Evolutionary conservation across 1,140 invertebrate species (phyloP).

Genomic region (Zaprionus gabonicus): DNA sequence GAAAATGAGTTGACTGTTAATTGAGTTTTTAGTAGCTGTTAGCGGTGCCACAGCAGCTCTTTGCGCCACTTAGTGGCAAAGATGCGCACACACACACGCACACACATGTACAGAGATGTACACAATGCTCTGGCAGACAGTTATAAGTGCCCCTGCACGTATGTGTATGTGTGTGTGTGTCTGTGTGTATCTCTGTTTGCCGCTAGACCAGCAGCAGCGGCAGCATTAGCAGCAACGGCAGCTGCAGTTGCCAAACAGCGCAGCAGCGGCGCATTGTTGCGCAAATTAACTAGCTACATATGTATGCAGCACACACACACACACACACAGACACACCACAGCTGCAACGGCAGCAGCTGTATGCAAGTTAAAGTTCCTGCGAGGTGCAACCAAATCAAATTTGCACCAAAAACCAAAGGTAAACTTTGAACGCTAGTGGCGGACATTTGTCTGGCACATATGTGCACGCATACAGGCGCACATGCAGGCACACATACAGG

Average conservation of each 20-base stretch:
- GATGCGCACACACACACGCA: conserved; percentile 52
- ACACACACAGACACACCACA: conserved; percentile 18
- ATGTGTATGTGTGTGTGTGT: conserved; percentile 13
- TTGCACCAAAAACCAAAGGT: conserved; percentile 81
- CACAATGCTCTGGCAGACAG: conserved; percentile 5
- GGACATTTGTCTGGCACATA: conserved; percentile 42
- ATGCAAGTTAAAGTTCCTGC: conserved; percentile 68
- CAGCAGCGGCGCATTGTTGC: conserved; percentile 61
- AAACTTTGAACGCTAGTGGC: conserved; percentile 72
- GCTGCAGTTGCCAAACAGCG: conserved; percentile 24
- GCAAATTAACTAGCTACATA: conserved; percentile 61
- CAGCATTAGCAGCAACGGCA: conserved; percentile 13
- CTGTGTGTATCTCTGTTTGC: conserved; percentile 5
- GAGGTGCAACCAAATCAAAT: conserved; percentile 71
- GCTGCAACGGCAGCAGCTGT: conserved; percentile 8
- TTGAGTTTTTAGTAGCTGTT: conserved; percentile 81
- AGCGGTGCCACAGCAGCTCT: conserved; percentile 71
- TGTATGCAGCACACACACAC: conserved; percentile 23
- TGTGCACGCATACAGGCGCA: conserved; percentile 5
- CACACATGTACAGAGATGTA: background rate
- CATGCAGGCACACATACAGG: background rate
- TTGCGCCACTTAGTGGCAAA: conserved; percentile 70
- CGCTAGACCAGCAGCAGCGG: conserved; percentile 26
- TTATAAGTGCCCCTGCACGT: background rate
- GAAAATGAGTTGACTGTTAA: conserved; percentile 62